Evolutionary conservation across 2,797 vertebrate genomes (phyloP).

Genomic region (Labroides dimidiatus): DNA sequence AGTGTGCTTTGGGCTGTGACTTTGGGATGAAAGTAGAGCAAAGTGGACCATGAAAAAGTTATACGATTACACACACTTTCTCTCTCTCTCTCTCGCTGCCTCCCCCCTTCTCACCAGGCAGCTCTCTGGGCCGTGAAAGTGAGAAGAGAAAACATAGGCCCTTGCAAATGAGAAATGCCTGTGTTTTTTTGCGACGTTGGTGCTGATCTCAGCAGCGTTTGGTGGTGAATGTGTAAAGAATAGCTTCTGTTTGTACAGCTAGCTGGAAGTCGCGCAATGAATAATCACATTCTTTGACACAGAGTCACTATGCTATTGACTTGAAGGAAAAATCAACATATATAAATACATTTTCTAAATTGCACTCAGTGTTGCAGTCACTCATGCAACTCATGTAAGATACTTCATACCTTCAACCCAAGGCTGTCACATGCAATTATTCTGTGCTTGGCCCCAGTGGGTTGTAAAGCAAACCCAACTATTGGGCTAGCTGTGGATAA

Average conservation of each 20-base stretch:
- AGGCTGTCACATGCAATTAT: conserved; percentile 55
- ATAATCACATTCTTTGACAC: conserved; percentile 56
- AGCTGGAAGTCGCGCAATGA: conserved; percentile 60
- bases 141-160: conserved; percentile 66
- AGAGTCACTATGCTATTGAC: conserved; percentile 63
- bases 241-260: conserved; percentile 67
- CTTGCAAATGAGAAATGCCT: conserved; percentile 74
- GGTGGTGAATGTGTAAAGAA: conserved; percentile 64
- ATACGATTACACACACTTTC: conserved; percentile 39
- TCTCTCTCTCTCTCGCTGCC: not conserved
- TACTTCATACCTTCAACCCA: conserved; percentile 20
- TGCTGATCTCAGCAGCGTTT: conserved; percentile 75
- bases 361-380: conserved; percentile 9
- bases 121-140: conserved; percentile 75
- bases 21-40: conserved; percentile 61
- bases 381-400: conserved; percentile 31
- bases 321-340: conserved; percentile 40
- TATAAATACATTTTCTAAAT: conserved; percentile 41
- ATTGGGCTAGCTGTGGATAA: conserved; percentile 59
- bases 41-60: conserved; percentile 75
- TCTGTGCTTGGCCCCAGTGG: conserved; percentile 31
- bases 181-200: conserved; percentile 37
- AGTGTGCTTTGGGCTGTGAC: conserved; percentile 58
- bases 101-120: conserved; percentile 37
- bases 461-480: conserved; percentile 44